Conservation (phyloP, 2,113 vertebrate species). For the Xiphias gladius region DNA sequence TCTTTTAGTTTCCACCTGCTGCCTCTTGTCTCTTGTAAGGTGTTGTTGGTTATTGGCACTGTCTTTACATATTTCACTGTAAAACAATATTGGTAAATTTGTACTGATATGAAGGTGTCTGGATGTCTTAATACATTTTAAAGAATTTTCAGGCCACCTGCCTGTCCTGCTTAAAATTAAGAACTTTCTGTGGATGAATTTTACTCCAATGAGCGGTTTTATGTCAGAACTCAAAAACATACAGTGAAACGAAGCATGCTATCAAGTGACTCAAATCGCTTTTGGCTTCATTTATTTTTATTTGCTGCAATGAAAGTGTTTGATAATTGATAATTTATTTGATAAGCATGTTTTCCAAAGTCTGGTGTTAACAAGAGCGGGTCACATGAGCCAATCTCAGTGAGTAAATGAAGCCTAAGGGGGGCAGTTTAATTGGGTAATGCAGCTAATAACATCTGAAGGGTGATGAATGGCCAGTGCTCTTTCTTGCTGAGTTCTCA, state of each 20-base stretch:
- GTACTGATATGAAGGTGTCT: conserved; percentile 5
- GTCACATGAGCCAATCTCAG: conserved; percentile 70
- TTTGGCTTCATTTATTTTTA: conserved; percentile 56
- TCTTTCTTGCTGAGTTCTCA: conserved; percentile 77
- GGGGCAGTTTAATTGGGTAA: conserved; percentile 79
- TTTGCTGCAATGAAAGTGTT: conserved; percentile 49
- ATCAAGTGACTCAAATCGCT: conserved; percentile 54
- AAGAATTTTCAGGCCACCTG: conserved; percentile 40
- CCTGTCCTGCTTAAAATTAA: conserved; percentile 39
- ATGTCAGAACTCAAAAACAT: conserved; percentile 35
- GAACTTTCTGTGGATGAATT: conserved; percentile 14
- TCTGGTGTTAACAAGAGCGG: conserved; percentile 65
- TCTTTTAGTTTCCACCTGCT: conserved; percentile 29
- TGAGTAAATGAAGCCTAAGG: conserved; percentile 76
- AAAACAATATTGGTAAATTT: conserved; percentile 6
- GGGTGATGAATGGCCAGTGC: conserved; percentile 81
- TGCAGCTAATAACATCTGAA: conserved; percentile 84
- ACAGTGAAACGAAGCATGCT: conserved; percentile 38
- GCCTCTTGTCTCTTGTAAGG: not conserved
- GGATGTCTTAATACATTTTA: conserved; percentile 18
- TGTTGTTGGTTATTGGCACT: not conserved
- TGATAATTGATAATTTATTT: conserved; percentile 59
- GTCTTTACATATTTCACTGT: conserved; percentile 11
- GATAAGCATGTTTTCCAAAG: conserved; percentile 66
- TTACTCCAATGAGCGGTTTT: not conserved